These are phyloP conservation scores for Lathronympha strigana DNA, from an alignment of 2,888 invertebrate species.

Conservation along the genomic window DNA sequence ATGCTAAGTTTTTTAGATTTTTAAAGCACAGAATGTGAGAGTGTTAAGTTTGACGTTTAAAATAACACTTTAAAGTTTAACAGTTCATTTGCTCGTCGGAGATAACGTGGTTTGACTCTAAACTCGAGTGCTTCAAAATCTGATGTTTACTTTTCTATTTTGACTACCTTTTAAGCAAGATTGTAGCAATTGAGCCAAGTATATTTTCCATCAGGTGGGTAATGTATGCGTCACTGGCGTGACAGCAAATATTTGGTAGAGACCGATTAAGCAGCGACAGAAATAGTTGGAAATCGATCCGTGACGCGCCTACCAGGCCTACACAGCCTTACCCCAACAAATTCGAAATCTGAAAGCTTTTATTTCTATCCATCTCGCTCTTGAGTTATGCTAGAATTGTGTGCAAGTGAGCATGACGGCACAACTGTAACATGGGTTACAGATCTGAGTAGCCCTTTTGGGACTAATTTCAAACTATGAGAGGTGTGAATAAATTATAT, in stretches of 20 bases:
- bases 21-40: too few species aligned
- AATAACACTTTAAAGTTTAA: too few species aligned
- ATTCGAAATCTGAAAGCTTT: constrained; percentile 20
- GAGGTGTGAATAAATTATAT: constrained; percentile 25
- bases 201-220: constrained; percentile 15
- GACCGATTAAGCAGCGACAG: constrained; percentile 47
- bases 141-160: not conserved
- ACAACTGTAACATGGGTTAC: not conserved
- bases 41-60: too few species aligned
- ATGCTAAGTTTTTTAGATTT: too few species aligned
- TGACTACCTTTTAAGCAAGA: not conserved
- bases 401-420: not conserved
- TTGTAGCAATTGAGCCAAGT: constrained; percentile 5
- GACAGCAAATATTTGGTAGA: constrained; percentile 43
- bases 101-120: too few species aligned
- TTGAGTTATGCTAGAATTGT: not conserved
- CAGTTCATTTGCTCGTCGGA: too few species aligned
- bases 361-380: not conserved
- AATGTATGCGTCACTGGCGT: constrained; percentile 26
- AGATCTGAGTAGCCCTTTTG: not conserved
- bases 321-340: not conserved
- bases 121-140: not conserved
- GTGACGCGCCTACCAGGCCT: constrained; percentile 21
- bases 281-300: constrained; percentile 53
- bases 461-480: constrained; percentile 31